Evolutionary conservation across 2,888 invertebrate genomes (phyloP).

Genomic region (Cataglyphis livida): DNA sequence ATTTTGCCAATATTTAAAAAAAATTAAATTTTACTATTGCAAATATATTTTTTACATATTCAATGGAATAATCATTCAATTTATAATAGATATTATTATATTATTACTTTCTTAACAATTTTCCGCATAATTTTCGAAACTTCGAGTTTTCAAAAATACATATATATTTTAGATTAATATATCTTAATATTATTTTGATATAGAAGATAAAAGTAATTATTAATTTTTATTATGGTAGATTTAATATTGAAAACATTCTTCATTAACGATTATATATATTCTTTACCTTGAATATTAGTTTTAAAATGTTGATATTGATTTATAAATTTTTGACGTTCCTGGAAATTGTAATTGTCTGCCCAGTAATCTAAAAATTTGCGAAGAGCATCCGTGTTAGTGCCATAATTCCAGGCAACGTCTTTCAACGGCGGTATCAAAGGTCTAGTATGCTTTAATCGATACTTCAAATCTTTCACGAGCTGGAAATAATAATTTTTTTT

Average conservation of each 20-base stretch:
- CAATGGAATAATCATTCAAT: neutral
- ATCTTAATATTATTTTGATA: neutral
- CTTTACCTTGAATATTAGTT: slow-evolving; percentile 90
- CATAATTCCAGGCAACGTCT: slow-evolving; percentile 23
- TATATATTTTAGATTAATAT: neutral
- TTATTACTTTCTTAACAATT: neutral
- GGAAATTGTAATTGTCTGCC: slow-evolving; percentile 92
- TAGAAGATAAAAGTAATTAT: neutral
- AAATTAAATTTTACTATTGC: neutral
- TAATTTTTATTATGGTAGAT: neutral
- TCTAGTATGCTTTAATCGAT: slow-evolving; percentile 86
- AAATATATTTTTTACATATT: neutral
- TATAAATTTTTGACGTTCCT: slow-evolving; percentile 89
- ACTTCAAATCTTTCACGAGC: slow-evolving; percentile 88
- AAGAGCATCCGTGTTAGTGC: slow-evolving; percentile 80
- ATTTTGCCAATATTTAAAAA: neutral
- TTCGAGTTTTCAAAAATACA: neutral
- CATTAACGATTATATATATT: neutral
- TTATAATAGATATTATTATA: neutral
- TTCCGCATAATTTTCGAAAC: neutral
- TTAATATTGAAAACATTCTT: neutral
- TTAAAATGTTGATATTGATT: slow-evolving; percentile 92
- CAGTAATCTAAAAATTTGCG: slow-evolving; percentile 91
- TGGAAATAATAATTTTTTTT: slow-evolving; percentile 72
- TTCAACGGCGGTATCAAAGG: neutral